Conservation (phyloP, 2,888 invertebrate species). For the Stratiomys singularior region DNA sequence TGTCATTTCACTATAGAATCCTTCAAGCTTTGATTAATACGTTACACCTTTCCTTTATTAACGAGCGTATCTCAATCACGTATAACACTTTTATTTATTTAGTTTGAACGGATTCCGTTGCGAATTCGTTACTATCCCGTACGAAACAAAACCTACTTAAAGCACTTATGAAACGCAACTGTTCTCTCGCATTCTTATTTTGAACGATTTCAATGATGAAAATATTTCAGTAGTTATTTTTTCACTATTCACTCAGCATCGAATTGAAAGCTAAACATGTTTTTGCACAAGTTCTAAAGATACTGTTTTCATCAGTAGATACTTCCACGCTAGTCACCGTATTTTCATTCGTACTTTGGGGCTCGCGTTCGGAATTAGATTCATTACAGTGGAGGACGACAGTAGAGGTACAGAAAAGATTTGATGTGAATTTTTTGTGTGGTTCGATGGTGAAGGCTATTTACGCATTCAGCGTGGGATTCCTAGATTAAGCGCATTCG, state of each 20-base stretch:
- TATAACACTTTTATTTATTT: no score
- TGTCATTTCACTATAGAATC: no score
- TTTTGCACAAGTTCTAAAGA: constrained; percentile 32
- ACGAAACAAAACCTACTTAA: neutral
- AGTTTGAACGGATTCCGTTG: no score
- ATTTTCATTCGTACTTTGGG: constrained; percentile 24
- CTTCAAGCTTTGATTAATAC: no score
- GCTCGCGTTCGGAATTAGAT: neutral
- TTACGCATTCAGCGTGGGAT: no score
- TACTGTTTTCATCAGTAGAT: constrained; percentile 36
- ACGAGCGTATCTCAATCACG: no score
- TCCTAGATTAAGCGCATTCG: no score
- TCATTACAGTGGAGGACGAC: neutral
- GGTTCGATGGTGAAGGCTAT: no score
- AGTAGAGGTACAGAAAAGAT: no score
- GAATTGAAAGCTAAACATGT: constrained; percentile 26
- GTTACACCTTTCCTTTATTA: no score
- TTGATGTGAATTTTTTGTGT: no score
- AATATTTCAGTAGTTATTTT: constrained; percentile 12
- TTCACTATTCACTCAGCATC: neutral
- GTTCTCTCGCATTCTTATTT: neutral
- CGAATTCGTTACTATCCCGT: no score
- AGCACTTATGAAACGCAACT: neutral
- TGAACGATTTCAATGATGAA: neutral
- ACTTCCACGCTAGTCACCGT: constrained; percentile 8